These are phyloP conservation scores for Poecilia latipinna DNA, from an alignment of 2,113 vertebrate genomes.

Conservation along the genomic window DNA sequence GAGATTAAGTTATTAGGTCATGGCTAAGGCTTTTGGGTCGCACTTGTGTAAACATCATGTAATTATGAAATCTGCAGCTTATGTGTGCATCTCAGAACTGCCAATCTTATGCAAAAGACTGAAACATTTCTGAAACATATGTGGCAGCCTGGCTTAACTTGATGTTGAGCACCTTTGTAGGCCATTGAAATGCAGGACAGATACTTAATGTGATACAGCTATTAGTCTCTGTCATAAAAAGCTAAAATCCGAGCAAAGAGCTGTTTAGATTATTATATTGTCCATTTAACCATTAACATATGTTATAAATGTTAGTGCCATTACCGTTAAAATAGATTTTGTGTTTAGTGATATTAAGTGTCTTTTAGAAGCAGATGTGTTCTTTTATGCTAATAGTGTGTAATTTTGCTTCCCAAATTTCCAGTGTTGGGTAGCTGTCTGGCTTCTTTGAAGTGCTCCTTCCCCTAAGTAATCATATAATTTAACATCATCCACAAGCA, in stretches of 20 bases:
- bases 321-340: background rate
- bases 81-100: too few relatives aligned
- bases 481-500: slow-evolving; percentile 26
- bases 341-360: background rate
- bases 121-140: background rate
- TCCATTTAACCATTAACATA: background rate
- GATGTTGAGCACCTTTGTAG: background rate
- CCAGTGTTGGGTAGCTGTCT: slow-evolving; percentile 3
- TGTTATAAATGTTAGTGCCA: background rate
- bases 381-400: background rate
- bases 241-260: background rate
- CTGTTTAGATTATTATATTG: background rate
- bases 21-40: too few relatives aligned
- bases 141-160: background rate
- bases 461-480: slow-evolving; percentile 27
- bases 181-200: background rate
- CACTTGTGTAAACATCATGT: too few relatives aligned
- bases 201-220: background rate
- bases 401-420: slow-evolving; percentile 4
- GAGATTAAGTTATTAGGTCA: too few relatives aligned
- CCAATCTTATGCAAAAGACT: too few relatives aligned
- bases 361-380: background rate
- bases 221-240: background rate
- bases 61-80: too few relatives aligned
- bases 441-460: slow-evolving; percentile 31